Conservation (phyloP, 2,113 vertebrate genomes). For the Cyanocitta stelleri region DNA sequence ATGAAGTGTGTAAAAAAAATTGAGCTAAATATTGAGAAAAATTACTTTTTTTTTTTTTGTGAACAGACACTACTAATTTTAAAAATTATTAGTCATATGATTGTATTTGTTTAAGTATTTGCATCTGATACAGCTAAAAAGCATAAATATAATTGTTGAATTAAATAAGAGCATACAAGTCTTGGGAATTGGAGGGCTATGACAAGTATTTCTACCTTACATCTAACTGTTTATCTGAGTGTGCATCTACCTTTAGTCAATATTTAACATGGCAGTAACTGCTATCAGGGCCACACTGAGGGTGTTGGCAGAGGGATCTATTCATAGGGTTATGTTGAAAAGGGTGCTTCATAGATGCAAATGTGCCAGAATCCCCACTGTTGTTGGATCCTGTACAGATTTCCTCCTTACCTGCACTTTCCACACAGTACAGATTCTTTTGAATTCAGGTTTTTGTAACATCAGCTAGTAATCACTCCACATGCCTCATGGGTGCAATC, state of each 20-base stretch:
- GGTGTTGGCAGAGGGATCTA: background rate
- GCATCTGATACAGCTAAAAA: background rate
- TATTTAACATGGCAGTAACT: background rate
- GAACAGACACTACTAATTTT: background rate
- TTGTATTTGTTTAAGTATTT: background rate
- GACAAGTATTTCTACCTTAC: background rate
- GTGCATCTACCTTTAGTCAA: background rate
- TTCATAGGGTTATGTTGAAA: background rate
- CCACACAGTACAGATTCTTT: background rate
- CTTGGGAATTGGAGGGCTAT: background rate
- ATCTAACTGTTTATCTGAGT: background rate
- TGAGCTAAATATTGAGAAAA: background rate
- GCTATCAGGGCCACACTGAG: background rate
- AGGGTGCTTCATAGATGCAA: background rate
- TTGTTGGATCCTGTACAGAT: background rate
- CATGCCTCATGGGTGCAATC: background rate
- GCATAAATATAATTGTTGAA: background rate
- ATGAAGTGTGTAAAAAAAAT: background rate
- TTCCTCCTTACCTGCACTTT: background rate
- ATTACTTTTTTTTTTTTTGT: background rate
- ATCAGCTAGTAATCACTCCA: conserved; percentile 3
- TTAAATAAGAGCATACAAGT: background rate
- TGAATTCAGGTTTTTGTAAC: background rate
- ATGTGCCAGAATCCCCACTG: background rate
- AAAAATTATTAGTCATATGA: background rate